Conservation (phyloP, 2,797 vertebrate species). For the Malurus leucopterus region DNA sequence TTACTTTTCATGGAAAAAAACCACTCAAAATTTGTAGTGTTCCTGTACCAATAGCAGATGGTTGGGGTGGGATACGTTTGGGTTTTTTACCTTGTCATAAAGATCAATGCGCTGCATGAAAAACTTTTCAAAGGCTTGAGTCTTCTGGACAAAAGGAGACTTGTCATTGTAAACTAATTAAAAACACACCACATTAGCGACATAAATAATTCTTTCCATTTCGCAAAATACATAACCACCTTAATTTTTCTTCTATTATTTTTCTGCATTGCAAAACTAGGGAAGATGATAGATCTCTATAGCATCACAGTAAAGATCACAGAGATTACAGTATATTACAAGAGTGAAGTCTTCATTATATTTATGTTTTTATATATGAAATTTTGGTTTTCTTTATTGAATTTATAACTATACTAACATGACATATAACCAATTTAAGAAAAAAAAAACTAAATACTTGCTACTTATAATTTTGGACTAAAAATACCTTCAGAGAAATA, state of each 20-base stretch:
- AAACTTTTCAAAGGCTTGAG: constrained; percentile 91
- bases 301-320: background rate
- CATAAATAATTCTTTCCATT: background rate
- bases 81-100: constrained; percentile 88
- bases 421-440: accelerated
- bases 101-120: constrained; percentile 86
- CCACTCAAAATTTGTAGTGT: too few species aligned
- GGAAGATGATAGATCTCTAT: background rate
- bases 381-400: background rate
- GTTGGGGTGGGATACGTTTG: background rate
- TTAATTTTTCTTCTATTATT: background rate
- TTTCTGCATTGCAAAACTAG: background rate
- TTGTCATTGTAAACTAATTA: constrained; percentile 83
- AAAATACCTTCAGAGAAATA: constrained; percentile 92
- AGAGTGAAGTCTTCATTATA: background rate
- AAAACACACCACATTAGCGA: constrained; percentile 23
- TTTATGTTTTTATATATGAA: background rate
- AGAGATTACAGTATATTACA: background rate
- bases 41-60: background rate
- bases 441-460: background rate
- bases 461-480: background rate
- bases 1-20: background rate
- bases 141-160: constrained; percentile 85
- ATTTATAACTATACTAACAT: background rate
- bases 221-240: background rate